Conservation (phyloP, 2,113 vertebrate genomes). For the Eurystomus gularis region DNA sequence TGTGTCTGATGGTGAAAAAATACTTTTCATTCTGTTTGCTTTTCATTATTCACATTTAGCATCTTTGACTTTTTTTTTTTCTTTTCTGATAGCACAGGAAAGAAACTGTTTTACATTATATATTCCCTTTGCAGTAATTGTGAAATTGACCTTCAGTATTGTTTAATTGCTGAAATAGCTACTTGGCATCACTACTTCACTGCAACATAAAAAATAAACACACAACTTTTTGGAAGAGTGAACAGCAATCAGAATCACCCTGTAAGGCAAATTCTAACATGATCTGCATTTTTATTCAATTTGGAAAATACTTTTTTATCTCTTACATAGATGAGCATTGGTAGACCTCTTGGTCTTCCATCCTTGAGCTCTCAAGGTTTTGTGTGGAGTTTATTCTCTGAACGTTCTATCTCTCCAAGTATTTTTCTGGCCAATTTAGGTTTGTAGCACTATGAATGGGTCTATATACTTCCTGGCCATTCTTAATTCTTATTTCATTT, state of each 20-base stretch:
- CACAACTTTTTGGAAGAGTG: neutral
- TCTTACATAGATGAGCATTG: neutral
- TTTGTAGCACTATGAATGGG: neutral
- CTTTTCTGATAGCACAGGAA: neutral
- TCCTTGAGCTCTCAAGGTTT: neutral
- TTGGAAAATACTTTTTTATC: neutral
- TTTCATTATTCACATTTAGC: neutral
- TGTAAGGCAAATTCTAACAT: neutral
- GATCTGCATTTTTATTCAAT: neutral
- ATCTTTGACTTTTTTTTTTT: neutral
- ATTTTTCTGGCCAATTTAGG: neutral
- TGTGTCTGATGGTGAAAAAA: neutral
- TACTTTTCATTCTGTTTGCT: neutral
- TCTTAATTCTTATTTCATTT: neutral
- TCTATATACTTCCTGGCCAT: neutral
- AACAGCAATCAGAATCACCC: neutral
- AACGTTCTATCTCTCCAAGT: neutral
- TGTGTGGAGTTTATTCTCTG: neutral
- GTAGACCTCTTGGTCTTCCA: neutral
- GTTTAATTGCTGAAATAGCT: neutral
- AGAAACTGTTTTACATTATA: neutral
- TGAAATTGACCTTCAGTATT: neutral
- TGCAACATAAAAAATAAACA: neutral
- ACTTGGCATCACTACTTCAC: neutral
- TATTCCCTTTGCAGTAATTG: neutral